Evolutionary conservation across 2,113 vertebrate species (phyloP).

Genomic region (Ciconia stormi): DNA sequence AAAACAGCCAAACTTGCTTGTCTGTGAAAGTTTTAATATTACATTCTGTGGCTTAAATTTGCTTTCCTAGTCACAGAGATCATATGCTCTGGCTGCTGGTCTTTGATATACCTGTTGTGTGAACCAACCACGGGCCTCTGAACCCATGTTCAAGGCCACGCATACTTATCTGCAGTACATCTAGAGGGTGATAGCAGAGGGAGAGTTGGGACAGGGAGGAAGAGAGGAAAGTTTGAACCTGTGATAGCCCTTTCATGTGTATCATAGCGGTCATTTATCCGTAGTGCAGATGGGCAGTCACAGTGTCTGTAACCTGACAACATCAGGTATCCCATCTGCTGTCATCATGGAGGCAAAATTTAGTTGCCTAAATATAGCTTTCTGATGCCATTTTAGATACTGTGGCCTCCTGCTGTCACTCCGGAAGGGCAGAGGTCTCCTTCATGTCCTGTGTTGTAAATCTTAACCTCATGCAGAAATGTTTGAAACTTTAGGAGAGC

Average conservation of each 20-base stretch:
- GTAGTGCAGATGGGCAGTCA: background rate
- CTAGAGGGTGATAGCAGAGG: background rate
- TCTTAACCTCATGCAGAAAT: background rate
- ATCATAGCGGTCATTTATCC: background rate
- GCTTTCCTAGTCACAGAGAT: background rate
- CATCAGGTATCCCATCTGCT: background rate
- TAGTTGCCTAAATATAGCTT: background rate
- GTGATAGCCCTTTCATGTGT: rapidly evolving
- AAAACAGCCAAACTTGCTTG: background rate
- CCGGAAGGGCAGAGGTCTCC: background rate
- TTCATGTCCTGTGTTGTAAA: background rate
- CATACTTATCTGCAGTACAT: background rate
- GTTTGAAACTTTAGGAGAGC: background rate
- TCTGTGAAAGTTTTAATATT: background rate
- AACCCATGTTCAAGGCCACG: background rate
- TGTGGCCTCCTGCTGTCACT: background rate
- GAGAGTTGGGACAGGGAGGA: background rate
- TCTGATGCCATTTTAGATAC: background rate
- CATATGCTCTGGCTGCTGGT: background rate
- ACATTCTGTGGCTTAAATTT: background rate
- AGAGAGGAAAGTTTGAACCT: background rate
- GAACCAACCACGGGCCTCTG: background rate
- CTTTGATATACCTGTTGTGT: background rate
- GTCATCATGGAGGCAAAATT: background rate
- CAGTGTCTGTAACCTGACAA: background rate